Conservation (phyloP, 2,113 vertebrate species). For the Catharus fuscescens region DNA sequence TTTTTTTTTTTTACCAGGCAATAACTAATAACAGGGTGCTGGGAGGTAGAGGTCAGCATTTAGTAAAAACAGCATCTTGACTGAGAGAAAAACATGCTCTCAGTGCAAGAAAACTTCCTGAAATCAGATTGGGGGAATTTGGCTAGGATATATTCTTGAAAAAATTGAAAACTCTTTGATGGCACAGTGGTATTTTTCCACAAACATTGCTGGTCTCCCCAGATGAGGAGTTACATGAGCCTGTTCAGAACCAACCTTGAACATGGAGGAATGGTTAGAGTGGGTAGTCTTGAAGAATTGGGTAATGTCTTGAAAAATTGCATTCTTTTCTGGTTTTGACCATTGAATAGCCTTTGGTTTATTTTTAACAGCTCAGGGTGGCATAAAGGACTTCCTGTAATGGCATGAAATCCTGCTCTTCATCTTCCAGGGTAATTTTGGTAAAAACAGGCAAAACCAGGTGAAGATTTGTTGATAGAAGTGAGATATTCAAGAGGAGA, state of each 20-base stretch:
- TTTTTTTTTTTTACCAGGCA: neutral
- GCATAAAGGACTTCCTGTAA: neutral
- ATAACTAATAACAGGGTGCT: neutral
- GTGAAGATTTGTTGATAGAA: neutral
- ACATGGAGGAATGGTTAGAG: neutral
- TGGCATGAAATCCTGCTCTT: neutral
- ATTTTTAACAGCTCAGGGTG: neutral
- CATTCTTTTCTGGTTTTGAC: neutral
- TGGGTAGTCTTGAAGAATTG: too few species aligned
- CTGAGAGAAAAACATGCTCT: neutral
- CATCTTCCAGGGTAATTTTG: neutral
- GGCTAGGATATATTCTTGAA: neutral
- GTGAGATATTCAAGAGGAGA: neutral
- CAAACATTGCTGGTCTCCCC: fast-evolving
- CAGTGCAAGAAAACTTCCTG: neutral
- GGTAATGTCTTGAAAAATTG: neutral
- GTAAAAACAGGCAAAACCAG: neutral
- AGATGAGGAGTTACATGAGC: neutral
- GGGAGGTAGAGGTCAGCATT: neutral
- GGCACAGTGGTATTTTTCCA: neutral
- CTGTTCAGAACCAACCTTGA: neutral
- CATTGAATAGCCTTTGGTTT: neutral
- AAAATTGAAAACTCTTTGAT: neutral
- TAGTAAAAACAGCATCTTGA: neutral
- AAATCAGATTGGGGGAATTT: neutral